A percentile compares a stretch with the other conserved stretches of the same genome.
Evolutionary conservation across 1,140 invertebrate species (phyloP).

Genomic region (Aphidius gifuensis): DNA sequence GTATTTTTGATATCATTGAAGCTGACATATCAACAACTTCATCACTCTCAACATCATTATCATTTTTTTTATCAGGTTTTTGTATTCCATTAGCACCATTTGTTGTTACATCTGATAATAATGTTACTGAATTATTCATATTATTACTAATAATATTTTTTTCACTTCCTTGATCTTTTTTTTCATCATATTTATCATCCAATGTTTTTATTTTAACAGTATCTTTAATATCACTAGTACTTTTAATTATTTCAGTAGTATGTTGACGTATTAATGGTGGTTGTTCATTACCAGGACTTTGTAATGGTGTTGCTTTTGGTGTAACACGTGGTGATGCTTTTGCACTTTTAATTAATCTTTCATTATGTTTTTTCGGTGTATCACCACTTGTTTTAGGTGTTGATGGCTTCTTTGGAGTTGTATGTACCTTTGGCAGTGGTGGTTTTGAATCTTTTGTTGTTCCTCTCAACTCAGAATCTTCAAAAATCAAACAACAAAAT

Average conservation of each 20-base stretch:
- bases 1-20: slow-evolving; percentile 69
- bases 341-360: slow-evolving; percentile 49
- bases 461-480: slow-evolving; percentile 34
- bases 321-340: slow-evolving; percentile 54
- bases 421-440: slow-evolving; percentile 56
- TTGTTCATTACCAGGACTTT: slow-evolving; percentile 58
- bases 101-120: slow-evolving; percentile 18
- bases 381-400: slow-evolving; percentile 40
- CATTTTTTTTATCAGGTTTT: slow-evolving; percentile 31
- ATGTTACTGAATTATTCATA: slow-evolving; percentile 18
- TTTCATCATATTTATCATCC: slow-evolving; percentile 46
- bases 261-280: slow-evolving; percentile 45
- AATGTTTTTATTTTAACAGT: slow-evolving; percentile 31
- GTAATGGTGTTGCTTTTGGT: slow-evolving; percentile 57
- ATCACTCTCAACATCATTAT: slow-evolving; percentile 38
- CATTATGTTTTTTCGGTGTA: slow-evolving; percentile 43
- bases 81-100: slow-evolving; percentile 32
- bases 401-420: slow-evolving; percentile 53
- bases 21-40: slow-evolving; percentile 56
- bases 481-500: slow-evolving; percentile 34
- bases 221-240: slow-evolving; percentile 38
- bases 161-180: slow-evolving; percentile 46
- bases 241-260: slow-evolving; percentile 51
- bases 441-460: slow-evolving; percentile 53
- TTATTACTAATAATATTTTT: slow-evolving; percentile 29